Conservation (phyloP, 2,888 invertebrate genomes). For the Trachelus troglodyta region DNA sequence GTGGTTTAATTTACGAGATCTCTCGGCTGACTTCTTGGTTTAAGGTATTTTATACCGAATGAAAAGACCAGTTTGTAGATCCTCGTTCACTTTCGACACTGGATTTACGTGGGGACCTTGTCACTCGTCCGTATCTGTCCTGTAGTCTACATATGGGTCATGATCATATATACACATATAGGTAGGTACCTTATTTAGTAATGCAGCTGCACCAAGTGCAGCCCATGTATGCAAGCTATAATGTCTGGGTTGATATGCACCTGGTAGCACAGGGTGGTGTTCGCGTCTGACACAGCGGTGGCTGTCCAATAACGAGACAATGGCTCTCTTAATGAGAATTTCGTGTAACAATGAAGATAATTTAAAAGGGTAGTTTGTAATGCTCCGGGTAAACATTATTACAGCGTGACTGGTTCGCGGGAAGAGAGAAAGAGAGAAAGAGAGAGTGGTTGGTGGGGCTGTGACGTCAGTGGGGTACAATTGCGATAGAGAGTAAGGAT, state of each 20-base stretch:
- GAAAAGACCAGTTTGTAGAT: background rate
- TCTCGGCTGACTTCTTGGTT: background rate
- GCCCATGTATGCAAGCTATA: background rate
- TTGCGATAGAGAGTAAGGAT: background rate
- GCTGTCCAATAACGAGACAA: background rate
- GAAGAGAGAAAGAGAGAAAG: background rate
- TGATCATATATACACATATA: no score
- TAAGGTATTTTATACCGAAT: background rate
- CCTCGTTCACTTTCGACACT: background rate
- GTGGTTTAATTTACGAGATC: background rate
- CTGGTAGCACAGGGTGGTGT: background rate
- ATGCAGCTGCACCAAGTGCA: background rate
- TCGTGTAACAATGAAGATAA: background rate
- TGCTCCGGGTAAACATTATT: background rate
- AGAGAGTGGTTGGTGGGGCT: background rate
- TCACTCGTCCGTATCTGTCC: no score
- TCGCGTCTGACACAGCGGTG: background rate
- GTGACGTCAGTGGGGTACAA: background rate
- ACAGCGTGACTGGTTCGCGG: background rate
- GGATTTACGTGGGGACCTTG: background rate
- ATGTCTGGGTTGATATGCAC: background rate
- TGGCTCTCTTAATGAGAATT: background rate
- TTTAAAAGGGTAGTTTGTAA: background rate
- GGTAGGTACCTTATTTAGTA: background rate
- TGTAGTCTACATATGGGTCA: no score